phyloP scores from a whole-genome alignment of 2,888 invertebrate species.

The Erebia epiphron region DNA sequence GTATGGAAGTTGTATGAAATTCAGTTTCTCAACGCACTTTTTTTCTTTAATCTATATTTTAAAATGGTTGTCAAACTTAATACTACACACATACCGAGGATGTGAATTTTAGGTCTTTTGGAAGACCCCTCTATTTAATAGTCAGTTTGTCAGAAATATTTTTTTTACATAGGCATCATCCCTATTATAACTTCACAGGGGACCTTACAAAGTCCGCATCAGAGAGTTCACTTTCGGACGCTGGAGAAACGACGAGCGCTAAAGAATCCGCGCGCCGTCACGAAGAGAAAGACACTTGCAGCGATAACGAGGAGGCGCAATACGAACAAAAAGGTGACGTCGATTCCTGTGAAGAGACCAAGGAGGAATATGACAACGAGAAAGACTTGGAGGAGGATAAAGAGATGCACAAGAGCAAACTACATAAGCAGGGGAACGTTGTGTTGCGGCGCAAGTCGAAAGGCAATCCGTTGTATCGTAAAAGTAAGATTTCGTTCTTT shows the following conservation, averaged over 20 bases:
- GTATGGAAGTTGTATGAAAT: too few relatives aligned
- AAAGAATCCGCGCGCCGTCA: constrained; percentile 88
- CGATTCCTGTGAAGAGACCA: constrained; percentile 68
- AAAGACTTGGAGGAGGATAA: constrained; percentile 58
- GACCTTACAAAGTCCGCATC: constrained; percentile 91
- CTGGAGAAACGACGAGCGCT: constrained; percentile 84
- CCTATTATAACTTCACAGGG: constrained; percentile 45
- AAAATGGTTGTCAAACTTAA: too few relatives aligned
- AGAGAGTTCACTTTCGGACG: constrained; percentile 93
- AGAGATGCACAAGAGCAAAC: constrained; percentile 54
- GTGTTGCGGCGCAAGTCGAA: constrained; percentile 85
- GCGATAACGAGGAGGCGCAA: constrained; percentile 83
- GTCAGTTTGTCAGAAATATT: too few relatives aligned
- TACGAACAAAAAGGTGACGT: constrained; percentile 48
- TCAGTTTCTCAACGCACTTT: too few relatives aligned
- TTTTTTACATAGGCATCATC: too few relatives aligned
- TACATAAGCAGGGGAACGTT: constrained; percentile 80
- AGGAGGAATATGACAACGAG: constrained; percentile 65
- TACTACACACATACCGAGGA: neutral
- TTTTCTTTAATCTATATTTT: too few relatives aligned
- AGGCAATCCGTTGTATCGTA: constrained; percentile 86
- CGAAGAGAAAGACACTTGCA: constrained; percentile 88
- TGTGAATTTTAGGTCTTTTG: too few relatives aligned
- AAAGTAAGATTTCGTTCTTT: constrained; percentile 79
- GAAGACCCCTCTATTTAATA: too few relatives aligned